Evolutionary conservation across 2,888 invertebrate species (phyloP).

Genomic region (Cheilosia impressa): DNA sequence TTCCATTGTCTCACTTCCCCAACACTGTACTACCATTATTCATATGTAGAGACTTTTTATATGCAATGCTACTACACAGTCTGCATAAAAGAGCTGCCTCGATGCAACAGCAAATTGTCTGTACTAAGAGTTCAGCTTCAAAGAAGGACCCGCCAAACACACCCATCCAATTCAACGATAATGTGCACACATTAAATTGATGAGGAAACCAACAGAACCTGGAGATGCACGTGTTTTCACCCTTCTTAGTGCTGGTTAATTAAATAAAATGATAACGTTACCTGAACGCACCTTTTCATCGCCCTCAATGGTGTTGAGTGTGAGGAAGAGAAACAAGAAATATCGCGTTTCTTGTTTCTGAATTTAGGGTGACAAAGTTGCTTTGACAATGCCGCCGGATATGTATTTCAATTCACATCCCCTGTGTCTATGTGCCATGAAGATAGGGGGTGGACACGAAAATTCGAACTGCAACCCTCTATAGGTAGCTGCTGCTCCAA

Average conservation of each 20-base stretch:
- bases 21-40: too few relatives aligned
- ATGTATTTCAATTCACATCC: constrained; percentile 42
- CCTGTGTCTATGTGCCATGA: neutral
- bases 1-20: too few relatives aligned
- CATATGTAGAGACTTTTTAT: too few relatives aligned
- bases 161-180: constrained; percentile 28
- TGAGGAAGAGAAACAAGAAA: neutral
- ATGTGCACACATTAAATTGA: constrained; percentile 45
- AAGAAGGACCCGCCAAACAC: neutral
- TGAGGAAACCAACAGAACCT: constrained; percentile 13
- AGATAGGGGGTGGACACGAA: constrained; percentile 9
- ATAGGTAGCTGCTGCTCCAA: constrained; percentile 16
- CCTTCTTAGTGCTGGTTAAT: constrained; percentile 35
- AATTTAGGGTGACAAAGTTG: constrained; percentile 26
- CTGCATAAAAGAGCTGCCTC: neutral
- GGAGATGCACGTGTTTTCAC: neutral
- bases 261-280: constrained; percentile 55
- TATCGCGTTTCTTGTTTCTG: constrained; percentile 9
- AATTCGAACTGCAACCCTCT: constrained; percentile 40
- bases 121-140: neutral
- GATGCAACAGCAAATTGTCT: too few relatives aligned
- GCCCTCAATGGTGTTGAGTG: constrained; percentile 6
- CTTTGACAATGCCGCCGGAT: constrained; percentile 13
- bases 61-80: too few relatives aligned
- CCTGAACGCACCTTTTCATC: constrained; percentile 63